These are phyloP conservation scores for Scrobipalpa costella DNA, from an alignment of 2,888 invertebrate species.

Conservation along the genomic window DNA sequence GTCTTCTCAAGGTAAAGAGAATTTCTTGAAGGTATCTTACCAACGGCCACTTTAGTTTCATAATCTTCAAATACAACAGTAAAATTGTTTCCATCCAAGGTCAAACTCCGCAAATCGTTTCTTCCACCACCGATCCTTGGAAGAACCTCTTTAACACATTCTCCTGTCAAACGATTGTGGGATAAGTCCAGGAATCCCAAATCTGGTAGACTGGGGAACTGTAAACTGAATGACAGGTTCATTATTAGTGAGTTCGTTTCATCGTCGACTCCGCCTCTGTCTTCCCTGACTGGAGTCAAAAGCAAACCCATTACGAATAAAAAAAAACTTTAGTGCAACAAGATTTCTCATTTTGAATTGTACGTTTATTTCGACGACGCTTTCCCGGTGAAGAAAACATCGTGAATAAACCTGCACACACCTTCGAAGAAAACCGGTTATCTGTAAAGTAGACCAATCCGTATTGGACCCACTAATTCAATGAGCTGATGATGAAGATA, in stretches of 20 bases:
- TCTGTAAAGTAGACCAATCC: too few relatives aligned
- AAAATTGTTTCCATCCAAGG: constrained; percentile 17
- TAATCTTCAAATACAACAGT: constrained; percentile 14
- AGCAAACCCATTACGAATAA: too few relatives aligned
- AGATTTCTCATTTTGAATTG: too few relatives aligned
- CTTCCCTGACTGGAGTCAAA: too few relatives aligned
- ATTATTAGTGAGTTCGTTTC: not conserved
- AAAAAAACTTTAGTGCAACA: too few relatives aligned
- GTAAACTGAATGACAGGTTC: not conserved
- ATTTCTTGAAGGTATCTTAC: not conserved
- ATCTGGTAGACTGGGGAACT: not conserved
- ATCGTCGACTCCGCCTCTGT: too few relatives aligned
- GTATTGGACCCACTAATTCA: too few relatives aligned
- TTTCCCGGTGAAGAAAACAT: too few relatives aligned
- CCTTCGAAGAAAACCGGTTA: too few relatives aligned
- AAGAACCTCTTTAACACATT: not conserved
- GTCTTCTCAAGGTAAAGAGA: too few relatives aligned
- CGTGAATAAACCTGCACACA: too few relatives aligned
- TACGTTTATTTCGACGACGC: too few relatives aligned
- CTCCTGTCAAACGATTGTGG: not conserved
- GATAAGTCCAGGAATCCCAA: not conserved
- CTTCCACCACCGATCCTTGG: not conserved
- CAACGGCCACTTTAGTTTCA: constrained; percentile 4
- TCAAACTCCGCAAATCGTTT: not conserved
- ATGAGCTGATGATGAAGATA: not conserved